Evolutionary conservation across 2,888 invertebrate species (phyloP).

Genomic region (Cephus pulcher): DNA sequence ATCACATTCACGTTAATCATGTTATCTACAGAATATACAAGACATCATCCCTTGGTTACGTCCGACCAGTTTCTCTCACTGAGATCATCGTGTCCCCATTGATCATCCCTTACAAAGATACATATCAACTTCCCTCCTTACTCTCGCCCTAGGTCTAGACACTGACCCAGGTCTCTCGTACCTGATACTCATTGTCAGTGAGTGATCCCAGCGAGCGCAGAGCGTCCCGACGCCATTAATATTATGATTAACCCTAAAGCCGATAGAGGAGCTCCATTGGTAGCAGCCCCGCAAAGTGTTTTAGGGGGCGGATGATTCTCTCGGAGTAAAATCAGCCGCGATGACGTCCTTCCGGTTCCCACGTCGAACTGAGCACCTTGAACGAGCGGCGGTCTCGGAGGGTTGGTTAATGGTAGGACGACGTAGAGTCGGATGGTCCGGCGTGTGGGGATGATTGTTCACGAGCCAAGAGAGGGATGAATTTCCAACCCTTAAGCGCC

Average conservation of each 20-base stretch:
- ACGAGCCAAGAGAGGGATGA: background rate
- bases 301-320: background rate
- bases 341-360: background rate
- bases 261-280: background rate
- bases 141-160: background rate
- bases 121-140: background rate
- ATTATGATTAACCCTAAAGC: background rate
- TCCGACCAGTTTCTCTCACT: background rate
- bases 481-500: conserved; percentile 9
- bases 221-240: conserved; percentile 10
- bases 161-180: background rate
- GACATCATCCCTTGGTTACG: conserved; percentile 7
- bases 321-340: background rate
- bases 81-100: background rate
- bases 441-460: background rate
- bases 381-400: background rate
- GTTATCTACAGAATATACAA: conserved; percentile 62
- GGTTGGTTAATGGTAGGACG: background rate
- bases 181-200: background rate
- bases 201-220: background rate
- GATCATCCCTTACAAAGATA: background rate
- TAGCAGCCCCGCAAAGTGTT: background rate
- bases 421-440: background rate
- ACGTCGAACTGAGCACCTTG: background rate
- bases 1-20: conserved; percentile 63